Base-by-base conservation (phyloP, 2,888 invertebrate genomes). In the Tachina fera region DNA sequence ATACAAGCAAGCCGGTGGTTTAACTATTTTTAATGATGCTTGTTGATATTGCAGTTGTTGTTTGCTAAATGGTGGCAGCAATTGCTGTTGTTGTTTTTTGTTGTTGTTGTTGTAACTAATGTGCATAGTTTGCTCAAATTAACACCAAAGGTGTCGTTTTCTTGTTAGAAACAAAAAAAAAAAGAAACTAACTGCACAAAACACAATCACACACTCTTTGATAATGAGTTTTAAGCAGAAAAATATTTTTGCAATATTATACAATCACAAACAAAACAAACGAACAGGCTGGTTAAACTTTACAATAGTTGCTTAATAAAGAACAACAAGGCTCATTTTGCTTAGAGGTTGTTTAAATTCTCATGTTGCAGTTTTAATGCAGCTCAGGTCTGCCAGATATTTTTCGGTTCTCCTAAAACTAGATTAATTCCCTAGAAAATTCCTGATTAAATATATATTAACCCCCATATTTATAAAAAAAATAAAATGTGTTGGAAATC, bases 61-160 rank as follows among this genome's bases (percentile, higher is more conserved):
- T 63, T 79, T 51, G 63, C 49, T 41, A 31, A 19, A 19, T 39
- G 60, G 43, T 53, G 9, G n/a, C 13, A 41, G 43, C 49, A 71
- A 51, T 71, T 58, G 74, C 19, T 70, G 51, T 41, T 74, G 45
- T 78, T 83, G 63, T 58, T 61, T 78, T 47, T 67, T 70, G 61
- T 70, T 75, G 53, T 60, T 80, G 53, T 67, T 74, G 61, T 70
- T 75, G 53, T 60, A 76, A 9, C 76, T 74, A 83, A 83, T 83
- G 79, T 60, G 72, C 90, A 90, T 89, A 91, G 90, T 91, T 90
- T 90, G 90, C 91, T 91, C 90, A 91, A 91, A 91, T 91, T 91
- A 91, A 91, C 91, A 90, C 91, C 91, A 89, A 88, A 90, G 90
- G 91, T 90, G 91, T 91, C 90, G 90, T 90, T 90, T 90, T 88